phyloP scores from a whole-genome alignment of 1,140 invertebrate species.

The Neocloeon triangulifer region DNA sequence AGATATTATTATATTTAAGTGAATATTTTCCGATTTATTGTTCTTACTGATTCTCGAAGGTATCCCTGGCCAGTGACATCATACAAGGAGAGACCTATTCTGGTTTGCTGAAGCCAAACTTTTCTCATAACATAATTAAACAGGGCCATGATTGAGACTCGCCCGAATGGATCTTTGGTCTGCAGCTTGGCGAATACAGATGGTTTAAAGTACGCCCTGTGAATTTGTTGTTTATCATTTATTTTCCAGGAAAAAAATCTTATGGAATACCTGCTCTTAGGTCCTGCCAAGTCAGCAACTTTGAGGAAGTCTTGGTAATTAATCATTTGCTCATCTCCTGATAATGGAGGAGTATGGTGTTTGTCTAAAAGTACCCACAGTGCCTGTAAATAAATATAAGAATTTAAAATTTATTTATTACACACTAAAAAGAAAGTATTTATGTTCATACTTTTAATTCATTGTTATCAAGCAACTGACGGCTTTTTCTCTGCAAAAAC shows the following conservation, averaged over 20 bases:
- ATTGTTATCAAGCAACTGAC: slow-evolving; percentile 61
- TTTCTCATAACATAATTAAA: slow-evolving; percentile 93
- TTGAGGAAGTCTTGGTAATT: slow-evolving; percentile 66
- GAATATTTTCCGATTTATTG: neutral
- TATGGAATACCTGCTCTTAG: slow-evolving; percentile 35
- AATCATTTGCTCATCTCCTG: slow-evolving; percentile 58
- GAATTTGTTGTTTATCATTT: slow-evolving; percentile 14
- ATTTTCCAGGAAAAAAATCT: neutral
- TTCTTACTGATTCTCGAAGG: slow-evolving; percentile 56
- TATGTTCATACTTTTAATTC: slow-evolving; percentile 42
- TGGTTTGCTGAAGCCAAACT: slow-evolving; percentile 80
- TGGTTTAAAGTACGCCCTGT: slow-evolving; percentile 55
- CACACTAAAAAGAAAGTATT: slow-evolving; percentile 4
- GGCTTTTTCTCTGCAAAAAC: slow-evolving; percentile 62
- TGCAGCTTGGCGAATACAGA: slow-evolving; percentile 69
- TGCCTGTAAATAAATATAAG: slow-evolving; percentile 18
- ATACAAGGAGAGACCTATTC: slow-evolving; percentile 79
- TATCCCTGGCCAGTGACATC: slow-evolving; percentile 84
- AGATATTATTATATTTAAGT: slow-evolving; percentile 8
- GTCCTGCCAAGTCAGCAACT: slow-evolving; percentile 40
- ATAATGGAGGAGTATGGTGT: slow-evolving; percentile 42
- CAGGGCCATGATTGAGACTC: slow-evolving; percentile 57
- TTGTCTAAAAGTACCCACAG: slow-evolving; percentile 65
- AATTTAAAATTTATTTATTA: neutral
- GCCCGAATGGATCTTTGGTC: slow-evolving; percentile 56